Evolutionary conservation across 1,140 invertebrate species (phyloP), one percentile per base, ranked within the genome.

Genomic region (Leptonema lineaticorne): DNA sequence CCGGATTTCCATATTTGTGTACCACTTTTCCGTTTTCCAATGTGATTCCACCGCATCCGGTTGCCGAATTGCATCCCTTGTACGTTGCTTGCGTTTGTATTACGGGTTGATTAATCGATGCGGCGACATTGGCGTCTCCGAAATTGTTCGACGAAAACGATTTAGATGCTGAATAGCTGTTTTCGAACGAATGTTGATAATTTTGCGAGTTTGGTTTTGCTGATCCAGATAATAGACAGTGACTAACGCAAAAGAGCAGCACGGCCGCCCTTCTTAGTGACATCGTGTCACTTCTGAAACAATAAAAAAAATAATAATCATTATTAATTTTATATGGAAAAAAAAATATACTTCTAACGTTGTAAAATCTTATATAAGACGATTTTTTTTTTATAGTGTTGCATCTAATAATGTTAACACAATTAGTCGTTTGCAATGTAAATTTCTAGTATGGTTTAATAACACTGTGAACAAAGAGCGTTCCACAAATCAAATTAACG

Each of bases 41-140:
- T 65, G 81, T 81, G 6, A 83, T 53, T 1, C 81, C 81, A 26
- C 79, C 81, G 62, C 81, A 83, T 1, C 81, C 81, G 70, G 79
- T 80, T 1, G 78, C 78, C 3, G 74, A 70, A 1, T 79, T 78
- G 66, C 81, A 83, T 4, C 77, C 76, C 75, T 82, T 78, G 64
- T 78, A 81, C 0, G 78, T 76, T 29, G 81, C 74, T 33, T 81
- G 78, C 0, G 78, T 79, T 68, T 83, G 81, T 5, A 83, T 75
- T 65, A 80, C 78, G 3, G 75, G 70, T 41, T 59, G 48, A 16
- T 28, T 41, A 9, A 33, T 48, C 24, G 64, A 57, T 1, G 28
- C 28, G 1, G 30, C 22, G 8, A 4, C 33, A 28, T 2, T 16
- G 4, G 57, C 20, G 11, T 37, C 30, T 8, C 22, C 64, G 1